Evolutionary conservation across 2,113 vertebrate genomes (phyloP).

Genomic region (Taxidea taxus): DNA sequence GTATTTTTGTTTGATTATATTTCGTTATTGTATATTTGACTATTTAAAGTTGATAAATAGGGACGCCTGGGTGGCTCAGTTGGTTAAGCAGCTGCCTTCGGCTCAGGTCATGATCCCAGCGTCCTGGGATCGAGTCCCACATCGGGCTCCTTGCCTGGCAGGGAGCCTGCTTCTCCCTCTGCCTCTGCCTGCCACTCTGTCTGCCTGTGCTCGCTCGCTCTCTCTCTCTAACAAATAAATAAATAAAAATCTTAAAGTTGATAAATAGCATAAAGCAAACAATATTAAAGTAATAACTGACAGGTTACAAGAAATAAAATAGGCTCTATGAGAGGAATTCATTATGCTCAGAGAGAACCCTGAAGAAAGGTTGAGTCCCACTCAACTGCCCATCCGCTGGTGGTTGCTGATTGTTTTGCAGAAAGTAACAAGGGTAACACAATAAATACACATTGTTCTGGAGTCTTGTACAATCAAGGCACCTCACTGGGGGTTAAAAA

Average conservation of each 20-base stretch:
- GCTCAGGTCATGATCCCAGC: too few species aligned
- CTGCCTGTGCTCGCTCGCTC: too few species aligned
- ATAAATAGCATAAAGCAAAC: background rate
- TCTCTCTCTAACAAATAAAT: too few species aligned
- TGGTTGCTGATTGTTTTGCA: background rate
- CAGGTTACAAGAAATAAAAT: background rate
- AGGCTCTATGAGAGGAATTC: background rate
- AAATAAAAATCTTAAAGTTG: background rate
- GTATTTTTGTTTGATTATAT: background rate
- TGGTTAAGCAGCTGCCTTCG: too few species aligned
- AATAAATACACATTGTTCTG: background rate
- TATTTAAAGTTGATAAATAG: background rate
- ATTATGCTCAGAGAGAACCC: background rate
- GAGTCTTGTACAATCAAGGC: background rate
- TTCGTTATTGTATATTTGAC: background rate
- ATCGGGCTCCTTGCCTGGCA: too few species aligned
- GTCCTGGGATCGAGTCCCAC: too few species aligned
- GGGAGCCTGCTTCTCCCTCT: too few species aligned
- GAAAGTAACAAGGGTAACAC: background rate
- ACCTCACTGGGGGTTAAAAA: slow-evolving; percentile 47
- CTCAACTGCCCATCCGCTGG: background rate
- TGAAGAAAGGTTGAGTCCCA: background rate
- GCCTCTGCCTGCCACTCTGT: too few species aligned
- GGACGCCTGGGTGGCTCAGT: too few species aligned
- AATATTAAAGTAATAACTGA: slow-evolving; percentile 46